Base-by-base conservation (phyloP, 2,888 invertebrate species). In the Noctua janthina region DNA sequence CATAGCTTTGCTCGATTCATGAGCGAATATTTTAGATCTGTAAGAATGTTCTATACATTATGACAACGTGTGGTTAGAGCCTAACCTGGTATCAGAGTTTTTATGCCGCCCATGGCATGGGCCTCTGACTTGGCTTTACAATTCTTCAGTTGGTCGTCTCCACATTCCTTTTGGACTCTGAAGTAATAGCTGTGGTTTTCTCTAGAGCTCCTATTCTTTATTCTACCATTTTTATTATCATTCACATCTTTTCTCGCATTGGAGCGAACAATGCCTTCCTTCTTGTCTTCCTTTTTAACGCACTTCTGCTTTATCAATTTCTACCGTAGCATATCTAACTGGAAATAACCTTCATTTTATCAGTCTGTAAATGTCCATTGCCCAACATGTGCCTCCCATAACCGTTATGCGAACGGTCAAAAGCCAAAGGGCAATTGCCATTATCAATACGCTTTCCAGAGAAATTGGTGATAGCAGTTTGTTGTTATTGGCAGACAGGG, bases 381-480 rank as follows among this genome's bases (percentile, higher is more conserved):
- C n/a, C 51, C 20, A 43, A 79, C n/a, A 64, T 79, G 51, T 71
- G 80, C 62, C 20, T 64, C 11, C 51, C 51, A 79, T 79, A 72
- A 79, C 20, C 62, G 46, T 79, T 35, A 80, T 54, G n/a, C 5
- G 80, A 64, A 79, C 35, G 80, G 35, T 64, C 72, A 23, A 70
- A 69, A 70, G 78, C 54, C 78, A 78, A 54, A 67, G 43, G 62
- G 35, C 62, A 43, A 20, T 71, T n/a, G 51, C 15, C 80, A 15
- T 80, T 79, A 80, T 72, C 79, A 20, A 79, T 79, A 79, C 62
- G 20, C 17, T 79, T 64, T 43, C 5, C n/a, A 54, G 49, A 68
- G 43, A n/a, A 79, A 79, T 51, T 79, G 79, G 62, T 56, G 46
- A 79, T 79, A 73, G 11, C 73, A 10, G 66, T 70, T 35, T 71